phyloP scores from a whole-genome alignment of 2,888 invertebrate genomes.

The Agonopterix heracliana region DNA sequence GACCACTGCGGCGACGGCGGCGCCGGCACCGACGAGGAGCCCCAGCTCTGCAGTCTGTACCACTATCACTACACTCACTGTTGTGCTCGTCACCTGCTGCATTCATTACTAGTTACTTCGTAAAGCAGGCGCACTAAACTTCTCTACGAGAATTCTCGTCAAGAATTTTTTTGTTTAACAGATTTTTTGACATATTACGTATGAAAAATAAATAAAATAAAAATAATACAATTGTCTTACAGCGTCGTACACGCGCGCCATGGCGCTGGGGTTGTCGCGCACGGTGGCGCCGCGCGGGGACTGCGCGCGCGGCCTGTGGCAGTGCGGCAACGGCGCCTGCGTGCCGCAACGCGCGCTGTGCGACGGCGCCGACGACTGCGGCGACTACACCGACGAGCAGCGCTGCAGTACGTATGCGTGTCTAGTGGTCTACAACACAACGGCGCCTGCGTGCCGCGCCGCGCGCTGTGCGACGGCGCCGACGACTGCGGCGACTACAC shows the following conservation, averaged over 20 bases:
- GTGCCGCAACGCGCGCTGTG: constrained; percentile 81
- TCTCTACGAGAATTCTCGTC: too few relatives aligned
- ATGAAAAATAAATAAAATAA: too few relatives aligned
- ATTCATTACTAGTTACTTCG: too few relatives aligned
- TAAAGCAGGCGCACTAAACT: too few relatives aligned
- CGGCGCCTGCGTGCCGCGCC: constrained; percentile 82
- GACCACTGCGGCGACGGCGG: constrained; percentile 81
- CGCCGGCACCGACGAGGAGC: constrained; percentile 79
- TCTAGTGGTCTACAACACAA: too few relatives aligned
- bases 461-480: constrained; percentile 82
- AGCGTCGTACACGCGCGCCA: constrained; percentile 60
- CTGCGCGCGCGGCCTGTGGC: constrained; percentile 73
- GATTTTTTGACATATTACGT: too few relatives aligned
- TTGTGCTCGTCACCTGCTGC: constrained; percentile 20
- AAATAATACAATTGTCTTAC: constrained; percentile 21
- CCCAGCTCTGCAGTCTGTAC: constrained; percentile 54
- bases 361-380: constrained; percentile 85
- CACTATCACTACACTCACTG: constrained; percentile 14
- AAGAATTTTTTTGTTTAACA: too few relatives aligned
- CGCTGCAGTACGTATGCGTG: constrained; percentile 73
- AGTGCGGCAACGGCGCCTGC: constrained; percentile 84
- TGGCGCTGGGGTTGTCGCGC: constrained; percentile 60
- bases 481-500: constrained; percentile 84
- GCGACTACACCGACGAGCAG: constrained; percentile 79
- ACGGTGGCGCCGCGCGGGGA: constrained; percentile 29